Conservation (phyloP, 2,888 invertebrate species). For the Anoncus sp. region DNA sequence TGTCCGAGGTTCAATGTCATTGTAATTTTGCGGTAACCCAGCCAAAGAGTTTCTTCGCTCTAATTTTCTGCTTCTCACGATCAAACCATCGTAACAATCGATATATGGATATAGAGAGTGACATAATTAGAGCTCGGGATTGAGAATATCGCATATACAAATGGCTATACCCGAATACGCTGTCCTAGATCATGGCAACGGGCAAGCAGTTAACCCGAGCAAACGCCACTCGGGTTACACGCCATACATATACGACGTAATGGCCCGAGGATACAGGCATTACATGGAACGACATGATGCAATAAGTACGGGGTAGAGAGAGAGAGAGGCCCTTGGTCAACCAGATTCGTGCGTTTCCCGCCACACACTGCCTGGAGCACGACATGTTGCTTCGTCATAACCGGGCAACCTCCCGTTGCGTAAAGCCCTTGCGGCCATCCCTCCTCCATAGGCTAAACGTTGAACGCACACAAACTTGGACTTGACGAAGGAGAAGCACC, state of each 20-base stretch:
- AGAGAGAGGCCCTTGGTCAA: background rate
- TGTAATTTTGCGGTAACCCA: too few species aligned
- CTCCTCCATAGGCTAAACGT: conserved; percentile 27
- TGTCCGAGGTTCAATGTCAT: too few species aligned
- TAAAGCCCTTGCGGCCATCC: background rate
- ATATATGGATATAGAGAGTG: background rate
- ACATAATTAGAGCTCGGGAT: background rate
- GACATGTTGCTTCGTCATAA: conserved; percentile 27
- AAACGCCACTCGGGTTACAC: background rate
- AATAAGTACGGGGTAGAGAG: background rate
- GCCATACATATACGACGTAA: conserved; percentile 15
- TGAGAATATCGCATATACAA: background rate
- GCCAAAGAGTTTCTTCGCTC: too few species aligned
- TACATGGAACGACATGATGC: background rate
- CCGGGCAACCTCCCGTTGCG: conserved; percentile 27
- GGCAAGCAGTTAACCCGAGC: background rate
- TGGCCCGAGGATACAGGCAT: background rate
- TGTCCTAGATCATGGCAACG: background rate
- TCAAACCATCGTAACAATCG: too few species aligned
- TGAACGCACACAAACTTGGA: conserved; percentile 28
- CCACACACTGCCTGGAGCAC: conserved; percentile 21
- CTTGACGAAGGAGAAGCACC: conserved; percentile 8
- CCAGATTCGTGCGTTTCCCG: background rate
- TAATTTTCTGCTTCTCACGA: too few species aligned
- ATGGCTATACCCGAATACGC: background rate